Conservation (phyloP, 2,888 invertebrate genomes). For the Hemaris fuciformis region DNA sequence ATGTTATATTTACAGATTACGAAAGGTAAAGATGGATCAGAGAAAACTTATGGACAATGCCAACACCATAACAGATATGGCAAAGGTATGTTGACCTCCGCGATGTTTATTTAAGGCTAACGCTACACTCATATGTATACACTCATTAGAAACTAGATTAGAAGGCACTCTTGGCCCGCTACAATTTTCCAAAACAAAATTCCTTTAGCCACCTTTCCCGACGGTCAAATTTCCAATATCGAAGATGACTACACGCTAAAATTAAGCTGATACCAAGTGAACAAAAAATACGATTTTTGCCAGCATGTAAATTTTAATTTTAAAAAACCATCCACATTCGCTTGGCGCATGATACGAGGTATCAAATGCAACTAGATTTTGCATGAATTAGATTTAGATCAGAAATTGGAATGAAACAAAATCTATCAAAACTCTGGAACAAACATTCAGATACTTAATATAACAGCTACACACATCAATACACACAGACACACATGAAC, state of each 20-base stretch:
- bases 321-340: constrained; percentile 36
- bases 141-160: constrained; percentile 59
- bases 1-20: constrained; percentile 84
- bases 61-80: constrained; percentile 99
- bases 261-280: not conserved
- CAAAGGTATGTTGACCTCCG: constrained; percentile 89
- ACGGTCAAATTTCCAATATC: not conserved
- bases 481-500: constrained; percentile 26
- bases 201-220: not conserved
- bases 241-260: not conserved
- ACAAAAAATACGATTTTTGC: not conserved
- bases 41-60: constrained; percentile 99
- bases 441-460: not conserved
- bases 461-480: constrained; percentile 24
- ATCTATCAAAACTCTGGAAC: not conserved
- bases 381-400: constrained; percentile 29
- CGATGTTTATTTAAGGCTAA: constrained; percentile 35
- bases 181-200: constrained; percentile 20
- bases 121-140: constrained; percentile 69
- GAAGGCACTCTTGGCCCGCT: constrained; percentile 43
- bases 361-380: constrained; percentile 16
- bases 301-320: constrained; percentile 27
- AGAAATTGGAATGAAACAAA: not conserved
- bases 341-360: constrained; percentile 43
- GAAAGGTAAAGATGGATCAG: constrained; percentile 99